Evolutionary conservation across 2,797 vertebrate species (phyloP).

Genomic region (Benthosema pterotum): DNA sequence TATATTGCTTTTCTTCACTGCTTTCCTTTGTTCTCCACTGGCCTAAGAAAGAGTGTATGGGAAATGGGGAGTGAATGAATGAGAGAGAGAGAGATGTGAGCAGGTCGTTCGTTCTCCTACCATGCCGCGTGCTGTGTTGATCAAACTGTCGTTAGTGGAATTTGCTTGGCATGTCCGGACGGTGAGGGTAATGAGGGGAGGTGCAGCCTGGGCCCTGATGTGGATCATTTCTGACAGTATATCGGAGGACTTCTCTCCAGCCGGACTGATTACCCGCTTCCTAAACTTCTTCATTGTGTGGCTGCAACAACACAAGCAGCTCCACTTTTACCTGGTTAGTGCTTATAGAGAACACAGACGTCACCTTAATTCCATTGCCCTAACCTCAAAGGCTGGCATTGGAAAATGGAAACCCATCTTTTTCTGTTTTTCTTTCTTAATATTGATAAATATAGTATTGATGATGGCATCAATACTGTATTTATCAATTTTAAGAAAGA

Average conservation of each 20-base stretch:
- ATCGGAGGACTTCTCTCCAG: conserved; percentile 51
- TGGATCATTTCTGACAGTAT: conserved; percentile 65
- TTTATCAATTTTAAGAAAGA: no score
- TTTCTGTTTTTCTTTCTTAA: no score
- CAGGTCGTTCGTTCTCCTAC: conserved; percentile 56
- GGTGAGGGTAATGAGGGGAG: conserved; percentile 56
- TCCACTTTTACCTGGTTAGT: conserved; percentile 47
- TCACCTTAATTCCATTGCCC: conserved; percentile 54
- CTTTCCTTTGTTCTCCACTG: conserved; percentile 66
- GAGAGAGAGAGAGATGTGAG: conserved; percentile 26
- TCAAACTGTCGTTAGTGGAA: conserved; percentile 71
- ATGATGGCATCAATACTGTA: no score
- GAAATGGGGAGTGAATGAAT: neutral
- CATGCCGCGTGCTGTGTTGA: conserved; percentile 46
- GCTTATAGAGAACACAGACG: conserved; percentile 48
- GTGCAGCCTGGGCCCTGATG: conserved; percentile 52
- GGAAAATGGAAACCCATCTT: no score
- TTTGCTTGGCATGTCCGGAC: conserved; percentile 60
- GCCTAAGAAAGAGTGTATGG: conserved; percentile 52
- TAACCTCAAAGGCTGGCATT: no score
- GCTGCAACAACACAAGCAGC: conserved; percentile 37
- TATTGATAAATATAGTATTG: no score
- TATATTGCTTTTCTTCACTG: conserved; percentile 69
- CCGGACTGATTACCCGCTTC: conserved; percentile 41
- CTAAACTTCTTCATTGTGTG: conserved; percentile 30